Evolutionary conservation across 2,797 vertebrate genomes (phyloP), one percentile per base, ranked within the genome.

Genomic region (Pipistrellus kuhlii): DNA sequence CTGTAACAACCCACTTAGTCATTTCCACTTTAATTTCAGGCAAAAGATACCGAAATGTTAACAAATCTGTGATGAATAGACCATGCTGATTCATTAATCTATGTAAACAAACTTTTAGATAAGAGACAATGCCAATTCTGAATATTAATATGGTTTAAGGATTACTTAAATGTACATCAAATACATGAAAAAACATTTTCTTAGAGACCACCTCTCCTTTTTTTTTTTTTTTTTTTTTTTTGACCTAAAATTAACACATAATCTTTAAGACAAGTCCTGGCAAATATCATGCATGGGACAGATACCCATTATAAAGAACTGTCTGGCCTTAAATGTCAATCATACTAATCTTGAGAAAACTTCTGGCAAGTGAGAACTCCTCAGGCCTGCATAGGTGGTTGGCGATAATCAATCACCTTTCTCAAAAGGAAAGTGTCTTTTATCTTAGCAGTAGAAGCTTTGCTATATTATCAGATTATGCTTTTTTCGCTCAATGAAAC

Each of bases 21-120:
- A 81, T n/a, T 68, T 86, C 77, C 27, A 85, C 21, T 21, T 84
- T 85, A 76, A 84, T 77, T 85, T 90, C 77, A 90, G 20, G 38
- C 17, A 76, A 57, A 48, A 21, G 30, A 77, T 30, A 85, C 20
- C 48, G 81, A 94, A 80, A 85, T 62, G 41, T 81, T 72, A 88
- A 84, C 71, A 92, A 90, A 66, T 88, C 48, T 84, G 18, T 71
- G 82, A 59, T 4, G 12, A 77, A 48, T 3, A 76, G 30, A 6
- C 48, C 51, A 87, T 27, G 7, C 10, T 64, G 9, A 81, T 77
- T 38, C 64, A 88, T 76, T 66, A 46, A 57, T 25, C 92, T 68
- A 71, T 78, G 41, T 78, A 73, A 86, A 62, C 13, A 94, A 76
- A 77, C 18, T 62, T 88, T 93, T 72, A 90, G 66, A 35, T 71